Evolutionary conservation across 2,888 invertebrate species (phyloP), one percentile per base, ranked within the genome.

Genomic region (Thelaira solivaga): DNA sequence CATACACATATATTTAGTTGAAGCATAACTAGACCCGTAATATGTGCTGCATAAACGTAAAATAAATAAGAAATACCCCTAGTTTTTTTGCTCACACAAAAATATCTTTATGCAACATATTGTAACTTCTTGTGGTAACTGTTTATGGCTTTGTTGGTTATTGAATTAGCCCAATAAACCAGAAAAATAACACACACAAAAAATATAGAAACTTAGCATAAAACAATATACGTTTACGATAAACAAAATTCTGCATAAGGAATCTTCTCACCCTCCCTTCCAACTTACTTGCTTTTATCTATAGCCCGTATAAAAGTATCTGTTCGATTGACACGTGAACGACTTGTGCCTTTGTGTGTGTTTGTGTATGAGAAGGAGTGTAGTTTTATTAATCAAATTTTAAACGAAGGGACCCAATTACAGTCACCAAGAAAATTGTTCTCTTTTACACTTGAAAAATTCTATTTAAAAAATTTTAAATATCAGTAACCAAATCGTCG

Each of bases 161-260:
- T 88, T 89, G 88, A 88, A 88, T 88, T 88, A 88, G 89, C 87
- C 87, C 88, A 88, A 89, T 88, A 88, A 88, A 87, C 87, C 88
- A 88, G 88, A 88, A 89, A 88, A 89, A 88, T 86, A 88, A 87
- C 84, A 84, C 83, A 84, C 81, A 82, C 75, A 51, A 71, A 76
- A 61, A 47, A 16, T 4, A 11, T 18, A 31, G 13, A 29, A 7
- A 61, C 18, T 2, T 47, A n/a, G n/a, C 16, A 8, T 4, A 4
- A 22, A 18, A 78, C 62, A 76, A 55, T 45, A 73, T 36, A 61
- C 20, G 11, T 43, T 47, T 29, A 47, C 36, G 13, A 26, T 47
- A 26, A 34, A 71, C 43, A 68, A 49, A 13, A 45, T 10, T 57
- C 10, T 55, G 16, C 45, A 29, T 16, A 47, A 13, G 20, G 13